These are phyloP conservation scores for Oryzias dopingdopingensis DNA, from an alignment of 2,797 vertebrate species.

Conservation along the genomic window DNA sequence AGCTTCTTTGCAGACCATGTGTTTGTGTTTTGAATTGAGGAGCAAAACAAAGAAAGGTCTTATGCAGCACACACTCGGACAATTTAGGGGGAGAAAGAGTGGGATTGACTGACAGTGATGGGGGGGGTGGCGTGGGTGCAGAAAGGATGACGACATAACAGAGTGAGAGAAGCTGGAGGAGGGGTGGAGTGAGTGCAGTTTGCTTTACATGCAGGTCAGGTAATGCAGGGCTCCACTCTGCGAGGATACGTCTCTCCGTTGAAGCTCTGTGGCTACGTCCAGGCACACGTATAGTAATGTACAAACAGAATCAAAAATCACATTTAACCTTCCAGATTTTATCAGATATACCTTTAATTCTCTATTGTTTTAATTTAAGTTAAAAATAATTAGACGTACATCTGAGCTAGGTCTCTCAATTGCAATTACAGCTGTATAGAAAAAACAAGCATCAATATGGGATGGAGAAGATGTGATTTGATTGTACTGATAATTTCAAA, in stretches of 20 bases:
- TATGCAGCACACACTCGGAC: conserved; percentile 16
- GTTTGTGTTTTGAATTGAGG: conserved; percentile 11
- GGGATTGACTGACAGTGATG: conserved; percentile 39
- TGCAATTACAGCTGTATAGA: conserved; percentile 3
- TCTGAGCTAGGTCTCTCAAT: conserved; percentile 11
- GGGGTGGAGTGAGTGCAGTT: conserved; percentile 56
- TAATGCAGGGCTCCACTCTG: conserved; percentile 60
- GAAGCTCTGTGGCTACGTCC: conserved; percentile 40
- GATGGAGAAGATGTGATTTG: background rate
- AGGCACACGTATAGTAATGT: conserved; percentile 5
- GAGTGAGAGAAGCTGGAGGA: conserved; percentile 53
- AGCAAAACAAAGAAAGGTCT: background rate
- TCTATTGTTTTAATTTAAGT: conserved; percentile 30
- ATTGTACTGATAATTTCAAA: conserved; percentile 5
- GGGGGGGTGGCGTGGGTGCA: conserved; percentile 23
- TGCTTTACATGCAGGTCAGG: conserved; percentile 81
- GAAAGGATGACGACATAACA: conserved; percentile 66
- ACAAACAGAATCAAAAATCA: conserved; percentile 2
- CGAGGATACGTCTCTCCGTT: conserved; percentile 54
- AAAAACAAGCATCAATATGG: background rate
- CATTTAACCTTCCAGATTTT: conserved; percentile 19
- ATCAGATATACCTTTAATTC: conserved; percentile 14
- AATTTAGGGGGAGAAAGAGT: conserved; percentile 30
- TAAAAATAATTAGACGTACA: conserved; percentile 19
- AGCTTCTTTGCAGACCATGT: conserved; percentile 11